Evolutionary conservation across 2,888 invertebrate genomes (phyloP).

Genomic region (Cloeon dipterum): DNA sequence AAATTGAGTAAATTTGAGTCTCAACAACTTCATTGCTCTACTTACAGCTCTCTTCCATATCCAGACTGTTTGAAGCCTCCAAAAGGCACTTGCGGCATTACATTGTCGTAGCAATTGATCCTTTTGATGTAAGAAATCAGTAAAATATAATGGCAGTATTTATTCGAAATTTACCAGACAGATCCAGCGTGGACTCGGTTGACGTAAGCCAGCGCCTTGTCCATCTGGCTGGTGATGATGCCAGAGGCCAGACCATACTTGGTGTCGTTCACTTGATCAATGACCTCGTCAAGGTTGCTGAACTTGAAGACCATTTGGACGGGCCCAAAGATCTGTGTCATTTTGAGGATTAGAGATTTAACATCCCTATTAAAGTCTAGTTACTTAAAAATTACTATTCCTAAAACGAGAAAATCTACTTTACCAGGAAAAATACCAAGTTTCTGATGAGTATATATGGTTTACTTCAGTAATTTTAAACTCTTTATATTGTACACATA

Average conservation of each 20-base stretch:
- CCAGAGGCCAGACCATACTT: slow-evolving; percentile 64
- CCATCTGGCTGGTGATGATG: slow-evolving; percentile 54
- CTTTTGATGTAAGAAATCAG: slow-evolving; percentile 18
- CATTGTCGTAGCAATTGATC: slow-evolving; percentile 51
- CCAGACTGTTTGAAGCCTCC: slow-evolving; percentile 78
- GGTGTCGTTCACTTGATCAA: slow-evolving; percentile 60
- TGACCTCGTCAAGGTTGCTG: slow-evolving; percentile 47
- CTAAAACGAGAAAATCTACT: no score
- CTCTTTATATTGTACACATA: no score
- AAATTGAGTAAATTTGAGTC: slow-evolving; percentile 13
- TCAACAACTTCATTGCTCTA: slow-evolving; percentile 5
- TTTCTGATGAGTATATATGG: no score
- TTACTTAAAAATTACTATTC: no score
- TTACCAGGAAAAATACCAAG: no score
- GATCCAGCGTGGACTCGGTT: slow-evolving; percentile 56
- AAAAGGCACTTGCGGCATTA: slow-evolving; percentile 57
- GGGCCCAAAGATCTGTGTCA: slow-evolving; percentile 62
- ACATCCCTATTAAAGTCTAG: no score
- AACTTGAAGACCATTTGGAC: slow-evolving; percentile 73
- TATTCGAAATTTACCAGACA: slow-evolving; percentile 55
- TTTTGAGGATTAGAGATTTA: no score
- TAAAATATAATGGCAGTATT: background rate
- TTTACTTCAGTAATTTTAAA: no score
- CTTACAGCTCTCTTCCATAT: slow-evolving; percentile 46
- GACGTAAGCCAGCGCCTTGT: slow-evolving; percentile 49